Evolutionary conservation across 2,113 vertebrate species (phyloP), one percentile per base, ranked within the genome.

Genomic region (Excalfactoria chinensis): DNA sequence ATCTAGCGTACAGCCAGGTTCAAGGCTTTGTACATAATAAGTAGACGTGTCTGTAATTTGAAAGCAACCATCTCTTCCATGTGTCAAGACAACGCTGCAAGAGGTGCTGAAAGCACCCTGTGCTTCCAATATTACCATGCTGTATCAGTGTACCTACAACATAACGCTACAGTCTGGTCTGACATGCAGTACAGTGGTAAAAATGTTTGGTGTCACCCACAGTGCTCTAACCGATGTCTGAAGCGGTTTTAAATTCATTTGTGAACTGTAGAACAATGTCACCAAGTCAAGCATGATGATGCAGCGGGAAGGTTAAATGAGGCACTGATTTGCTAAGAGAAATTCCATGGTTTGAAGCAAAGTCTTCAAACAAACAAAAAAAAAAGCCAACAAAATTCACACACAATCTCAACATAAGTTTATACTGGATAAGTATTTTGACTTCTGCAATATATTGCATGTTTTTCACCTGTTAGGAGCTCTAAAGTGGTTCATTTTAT

Each of bases 121-220:
- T n/a, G n/a, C 43, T 64, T 51, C 32, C 7, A 0, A 16, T 43
- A 3, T 41, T 63, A 22, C 48, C 21, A 37, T 70, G 12, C 46
- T 37, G 8, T 37, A 37, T 20, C 68, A 30, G 17, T 23, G 28
- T 21, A 73, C 4, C 3, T 0, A 0, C 59, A 79, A 53, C n/a
- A 5, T 13, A 55, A 35, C 18, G 6, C 18, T 8, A 18, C 9
- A 18, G 19, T 48, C 9, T 64, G 58, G 17, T 76, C 13, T 21
- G 40, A 11, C 0, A 0, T 48, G 34, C 28, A 30, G 35, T 30
- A 35, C 1, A 0, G 0, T 43, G 40, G 25, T 46, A 22, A 30
- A 11, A 6, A 20, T 72, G 35, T 76, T 49, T 41, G 21, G 40
- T 48, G 53, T 37, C 21, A 44, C 30, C 12, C 8, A 0, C 32